Percentiles rank a stretch among this genome's conserved stretches.
Evolutionary conservation across 2,888 invertebrate species (phyloP).

Genomic region (Hypercompe scribonia): DNA sequence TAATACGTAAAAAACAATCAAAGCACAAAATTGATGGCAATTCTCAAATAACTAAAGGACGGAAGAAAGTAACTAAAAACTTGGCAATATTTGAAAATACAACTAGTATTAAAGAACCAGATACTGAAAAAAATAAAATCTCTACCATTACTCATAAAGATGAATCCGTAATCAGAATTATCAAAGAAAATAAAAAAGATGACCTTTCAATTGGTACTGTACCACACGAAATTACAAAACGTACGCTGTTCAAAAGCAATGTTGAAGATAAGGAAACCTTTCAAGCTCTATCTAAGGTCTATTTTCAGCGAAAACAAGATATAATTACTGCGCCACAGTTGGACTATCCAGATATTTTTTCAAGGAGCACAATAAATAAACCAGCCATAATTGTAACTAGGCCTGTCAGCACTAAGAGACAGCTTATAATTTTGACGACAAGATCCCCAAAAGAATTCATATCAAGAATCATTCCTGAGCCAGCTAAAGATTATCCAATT

Average conservation of each 20-base stretch:
- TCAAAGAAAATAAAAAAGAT: neutral
- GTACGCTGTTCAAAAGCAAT: neutral
- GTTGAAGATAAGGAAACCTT: neutral
- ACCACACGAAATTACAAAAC: neutral
- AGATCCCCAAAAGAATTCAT: neutral
- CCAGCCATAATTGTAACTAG: neutral
- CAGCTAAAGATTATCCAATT: neutral
- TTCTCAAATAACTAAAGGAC: neutral
- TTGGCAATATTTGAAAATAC: neutral
- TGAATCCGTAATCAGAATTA: neutral
- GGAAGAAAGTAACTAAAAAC: neutral
- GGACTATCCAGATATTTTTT: constrained; percentile 11
- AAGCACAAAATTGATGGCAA: neutral
- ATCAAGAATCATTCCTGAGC: neutral
- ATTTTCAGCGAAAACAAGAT: neutral
- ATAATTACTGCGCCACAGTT: neutral
- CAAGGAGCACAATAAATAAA: neutral
- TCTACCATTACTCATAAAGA: neutral
- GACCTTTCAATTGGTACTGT: neutral
- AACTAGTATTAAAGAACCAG: neutral
- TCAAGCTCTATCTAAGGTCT: neutral
- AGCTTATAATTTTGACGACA: neutral
- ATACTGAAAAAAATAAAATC: neutral
- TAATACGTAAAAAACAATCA: neutral
- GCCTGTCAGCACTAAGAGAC: neutral